Evolutionary conservation across 53 echinoderm and acorn worm genomes (phyloP).

Genomic region (Crossaster papposus): DNA sequence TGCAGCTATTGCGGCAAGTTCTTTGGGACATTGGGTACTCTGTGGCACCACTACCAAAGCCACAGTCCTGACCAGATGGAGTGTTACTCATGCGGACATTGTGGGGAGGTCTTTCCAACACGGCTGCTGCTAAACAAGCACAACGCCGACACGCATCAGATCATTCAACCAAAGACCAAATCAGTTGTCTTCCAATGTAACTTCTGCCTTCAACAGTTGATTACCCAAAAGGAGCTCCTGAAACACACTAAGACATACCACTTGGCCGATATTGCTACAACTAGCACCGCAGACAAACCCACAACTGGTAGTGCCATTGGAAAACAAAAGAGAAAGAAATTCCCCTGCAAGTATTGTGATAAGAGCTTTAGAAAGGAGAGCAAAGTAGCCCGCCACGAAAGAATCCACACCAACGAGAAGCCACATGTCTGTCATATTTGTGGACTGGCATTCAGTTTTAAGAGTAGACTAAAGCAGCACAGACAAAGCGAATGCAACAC

Average conservation of each 20-base stretch:
- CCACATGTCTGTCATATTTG: constrained; percentile 16
- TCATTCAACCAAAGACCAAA: constrained; percentile 1
- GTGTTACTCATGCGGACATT: constrained; percentile 35
- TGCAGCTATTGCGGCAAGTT: constrained; percentile 41
- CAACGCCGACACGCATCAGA: constrained; percentile 17
- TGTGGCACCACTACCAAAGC: constrained; percentile 1
- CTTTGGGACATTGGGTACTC: background rate
- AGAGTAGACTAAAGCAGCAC: background rate
- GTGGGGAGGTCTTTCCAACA: background rate
- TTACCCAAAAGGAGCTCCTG: background rate
- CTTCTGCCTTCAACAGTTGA: constrained; percentile 12
- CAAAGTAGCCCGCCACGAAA: background rate
- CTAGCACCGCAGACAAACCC: background rate
- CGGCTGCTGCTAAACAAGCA: constrained; percentile 18
- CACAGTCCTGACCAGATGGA: background rate
- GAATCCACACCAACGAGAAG: constrained; percentile 12
- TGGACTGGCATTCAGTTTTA: constrained; percentile 5
- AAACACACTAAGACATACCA: constrained; percentile 8
- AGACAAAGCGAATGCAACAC: background rate
- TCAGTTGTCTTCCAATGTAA: background rate
- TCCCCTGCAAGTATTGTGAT: constrained; percentile 53
- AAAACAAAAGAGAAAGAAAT: background rate
- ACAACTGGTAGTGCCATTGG: background rate
- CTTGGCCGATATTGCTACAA: constrained; percentile 13
- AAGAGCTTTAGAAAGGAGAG: constrained; percentile 59